Conservation (phyloP, 2,797 vertebrate genomes). For the Nyctalus aviator region DNA sequence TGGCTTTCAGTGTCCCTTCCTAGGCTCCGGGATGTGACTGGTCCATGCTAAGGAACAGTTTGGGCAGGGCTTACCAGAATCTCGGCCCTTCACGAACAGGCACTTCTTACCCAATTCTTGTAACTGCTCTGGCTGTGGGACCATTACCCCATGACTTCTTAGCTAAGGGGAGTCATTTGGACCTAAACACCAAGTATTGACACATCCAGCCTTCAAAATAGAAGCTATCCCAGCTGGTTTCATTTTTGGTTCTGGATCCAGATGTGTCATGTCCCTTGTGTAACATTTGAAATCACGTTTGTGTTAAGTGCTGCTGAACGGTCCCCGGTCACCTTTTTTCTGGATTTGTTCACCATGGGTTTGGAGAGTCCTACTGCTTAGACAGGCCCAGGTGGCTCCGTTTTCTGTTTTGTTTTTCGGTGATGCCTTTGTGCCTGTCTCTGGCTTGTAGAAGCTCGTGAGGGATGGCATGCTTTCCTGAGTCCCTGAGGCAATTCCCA, state of each 20-base stretch:
- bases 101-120: neutral
- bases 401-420: neutral
- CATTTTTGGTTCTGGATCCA: slow-evolving; percentile 42
- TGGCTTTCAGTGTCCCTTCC: neutral
- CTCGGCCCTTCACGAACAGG: neutral
- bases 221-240: neutral
- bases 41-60: neutral
- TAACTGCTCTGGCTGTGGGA: neutral
- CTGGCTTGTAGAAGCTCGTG: neutral
- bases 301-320: neutral
- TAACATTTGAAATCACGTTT: slow-evolving; percentile 54
- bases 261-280: neutral
- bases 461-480: neutral
- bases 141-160: neutral
- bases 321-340: neutral
- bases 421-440: neutral
- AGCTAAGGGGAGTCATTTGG: slow-evolving; percentile 13
- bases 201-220: neutral
- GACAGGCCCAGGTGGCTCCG: neutral
- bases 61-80: neutral
- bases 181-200: neutral
- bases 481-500: neutral
- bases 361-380: neutral
- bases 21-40: neutral
- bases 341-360: neutral